A percentile compares a stretch with the other conserved stretches of the same genome.
phyloP scores from a whole-genome alignment of 2,888 invertebrate genomes.

The Chaetoderma sp. region DNA sequence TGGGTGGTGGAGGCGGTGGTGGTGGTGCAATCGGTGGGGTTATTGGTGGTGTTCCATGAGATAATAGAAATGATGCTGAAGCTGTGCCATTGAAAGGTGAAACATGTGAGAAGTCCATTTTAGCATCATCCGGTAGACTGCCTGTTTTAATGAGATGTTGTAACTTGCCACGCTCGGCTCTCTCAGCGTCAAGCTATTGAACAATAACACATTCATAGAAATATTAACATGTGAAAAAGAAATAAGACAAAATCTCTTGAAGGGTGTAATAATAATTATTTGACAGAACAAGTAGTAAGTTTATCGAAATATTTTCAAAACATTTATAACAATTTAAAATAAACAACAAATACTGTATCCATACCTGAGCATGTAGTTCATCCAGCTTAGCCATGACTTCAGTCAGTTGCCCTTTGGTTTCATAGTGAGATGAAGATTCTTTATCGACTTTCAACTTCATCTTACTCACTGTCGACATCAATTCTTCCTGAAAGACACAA shows the following conservation, averaged over 20 bases:
- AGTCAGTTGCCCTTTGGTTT: slow-evolving; percentile 82
- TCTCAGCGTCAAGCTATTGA: slow-evolving; percentile 64
- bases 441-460: slow-evolving; percentile 90
- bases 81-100: slow-evolving; percentile 33
- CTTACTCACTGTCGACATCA: slow-evolving; percentile 83
- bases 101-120: slow-evolving; percentile 72
- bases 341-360: too few species aligned
- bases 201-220: too few species aligned
- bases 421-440: slow-evolving; percentile 88
- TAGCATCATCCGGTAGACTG: slow-evolving; percentile 93
- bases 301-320: neutral
- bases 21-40: slow-evolving; percentile 28
- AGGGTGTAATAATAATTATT: neutral
- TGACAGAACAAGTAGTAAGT: neutral
- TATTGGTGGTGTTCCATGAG: slow-evolving; percentile 5
- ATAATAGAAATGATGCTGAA: neutral
- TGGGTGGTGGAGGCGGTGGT: slow-evolving; percentile 51
- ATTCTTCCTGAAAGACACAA: slow-evolving; percentile 77
- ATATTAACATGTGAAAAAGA: too few species aligned
- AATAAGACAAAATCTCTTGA: too few species aligned
- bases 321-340: neutral
- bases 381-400: slow-evolving; percentile 76
- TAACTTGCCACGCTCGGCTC: slow-evolving; percentile 80
- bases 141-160: slow-evolving; percentile 90
- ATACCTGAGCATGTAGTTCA: slow-evolving; percentile 71